Base-by-base conservation (phyloP, 2,888 invertebrate species). In the Bugulina stolonifera region DNA sequence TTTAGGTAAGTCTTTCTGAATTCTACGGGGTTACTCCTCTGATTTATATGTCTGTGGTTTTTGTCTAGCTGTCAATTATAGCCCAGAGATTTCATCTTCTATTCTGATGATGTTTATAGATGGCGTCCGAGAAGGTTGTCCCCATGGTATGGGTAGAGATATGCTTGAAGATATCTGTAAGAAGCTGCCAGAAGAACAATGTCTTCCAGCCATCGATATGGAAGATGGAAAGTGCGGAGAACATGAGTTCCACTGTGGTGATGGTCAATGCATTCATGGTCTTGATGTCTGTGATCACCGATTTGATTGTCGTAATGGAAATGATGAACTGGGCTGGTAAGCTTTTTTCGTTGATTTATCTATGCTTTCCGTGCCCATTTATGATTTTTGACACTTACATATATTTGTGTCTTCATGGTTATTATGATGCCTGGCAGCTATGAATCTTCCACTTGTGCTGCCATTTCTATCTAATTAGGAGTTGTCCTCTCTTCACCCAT, bases 311-410 rank as follows among this genome's bases (percentile, higher is more conserved):
- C 32, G 3, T 3, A 64, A 34, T 64, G 64, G 64, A 2, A 5
- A 22, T 3, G 64, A 64, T 64, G 64, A 64, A 32, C 3, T 64
- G 29, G n/a, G n/a, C 32, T 64, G 64, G 64, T 64, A 29, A 32
- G 64, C 25, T 52, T n/a, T n/a, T n/a, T n/a, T 43, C 43, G 18
- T 43, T 43, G 5, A 43, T 43, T 43, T 10, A 43, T 43, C 18
- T 43, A 43, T 43, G n/a, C n/a, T n/a, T n/a, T n/a, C n/a, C n/a
- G n/a, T n/a, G n/a, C n/a, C n/a, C n/a, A n/a, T n/a, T n/a, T n/a
- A n/a, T n/a, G n/a, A n/a, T n/a, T n/a, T n/a, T n/a, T n/a, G n/a
- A n/a, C n/a, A n/a, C n/a, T n/a, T n/a, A n/a, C n/a, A n/a, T n/a
- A n/a, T n/a, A n/a, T n/a, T n/a, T n/a, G n/a, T n/a, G n/a, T n/a